Base-by-base conservation (phyloP, 2,113 vertebrate genomes). In the Arenaria interpres region DNA sequence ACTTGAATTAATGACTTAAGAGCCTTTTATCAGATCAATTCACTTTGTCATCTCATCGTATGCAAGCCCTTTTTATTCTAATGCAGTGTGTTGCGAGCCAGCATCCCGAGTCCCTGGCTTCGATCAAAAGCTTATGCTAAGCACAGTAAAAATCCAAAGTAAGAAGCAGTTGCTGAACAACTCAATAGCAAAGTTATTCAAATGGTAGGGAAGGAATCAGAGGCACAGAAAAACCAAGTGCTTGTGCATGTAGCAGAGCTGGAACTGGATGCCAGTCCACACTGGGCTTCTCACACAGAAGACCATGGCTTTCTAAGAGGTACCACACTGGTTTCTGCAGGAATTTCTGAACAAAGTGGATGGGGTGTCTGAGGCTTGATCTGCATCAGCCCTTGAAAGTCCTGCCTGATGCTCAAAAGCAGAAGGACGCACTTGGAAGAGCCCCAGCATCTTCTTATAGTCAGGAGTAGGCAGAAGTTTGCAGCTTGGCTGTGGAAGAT, bases 1-100 rank as follows among this genome's bases (percentile, higher is more conserved):
- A 22, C 48, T 92, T 91, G 87, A 89, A 87, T 95, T 85, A 92
- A 91, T 96, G 60, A 75, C 77, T 95, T 89, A 72, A 89, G 80
- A 87, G 39, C 35, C 89, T 94, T 89, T 95, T 72, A 72, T 81
- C 80, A 72, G 71, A 60, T 45, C 67, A 73, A 3, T 73, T 93
- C 53, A 14, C 43, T 53, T 87, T 89, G 62, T 75, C 81, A 66
- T 27, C 62, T 89, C 35, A 48, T 41, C 16, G 1, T 25, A 33
- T 60, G 24, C 77, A 91, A 76, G 56, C 28, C 2, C 64, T 57
- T 94, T 86, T 81, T 50, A 64, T 89, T 84, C 32, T n/a, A 62
- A 7, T 22, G 43, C 5, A 13, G 17, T 5, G 27, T 64, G 48
- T 78, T 57, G 39, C 57, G 74, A 45, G 71, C 56, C 37, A 79